A percentile compares a stretch with the other conserved stretches of the same genome.
phyloP scores from a whole-genome alignment of 2,888 invertebrate genomes.

The Pocota personata region DNA sequence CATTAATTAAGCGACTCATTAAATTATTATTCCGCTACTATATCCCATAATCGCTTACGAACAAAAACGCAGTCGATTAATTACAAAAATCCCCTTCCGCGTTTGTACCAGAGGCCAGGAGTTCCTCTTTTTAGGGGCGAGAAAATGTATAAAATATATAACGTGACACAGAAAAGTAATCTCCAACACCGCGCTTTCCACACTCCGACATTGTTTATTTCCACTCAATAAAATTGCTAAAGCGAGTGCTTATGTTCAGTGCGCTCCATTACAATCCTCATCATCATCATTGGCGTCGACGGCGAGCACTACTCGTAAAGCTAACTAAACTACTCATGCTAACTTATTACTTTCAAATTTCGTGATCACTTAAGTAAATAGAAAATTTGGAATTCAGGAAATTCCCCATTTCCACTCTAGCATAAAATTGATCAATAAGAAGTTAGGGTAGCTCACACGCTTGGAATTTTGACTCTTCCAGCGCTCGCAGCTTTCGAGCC shows the following conservation, averaged over 20 bases:
- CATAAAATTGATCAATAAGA: background rate
- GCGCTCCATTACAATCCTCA: background rate
- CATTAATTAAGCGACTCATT: constrained; percentile 18
- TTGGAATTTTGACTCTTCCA: background rate
- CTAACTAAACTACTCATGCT: constrained; percentile 3
- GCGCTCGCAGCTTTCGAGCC: background rate
- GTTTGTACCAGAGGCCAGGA: background rate
- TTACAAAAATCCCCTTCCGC: background rate
- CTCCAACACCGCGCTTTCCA: background rate
- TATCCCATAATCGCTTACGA: constrained; percentile 22
- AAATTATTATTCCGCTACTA: constrained; percentile 25
- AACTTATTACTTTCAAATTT: background rate
- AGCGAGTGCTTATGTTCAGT: background rate
- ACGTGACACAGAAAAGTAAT: background rate
- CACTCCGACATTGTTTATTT: background rate
- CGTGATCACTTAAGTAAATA: constrained; percentile 8
- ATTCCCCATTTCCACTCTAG: background rate
- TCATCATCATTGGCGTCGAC: background rate
- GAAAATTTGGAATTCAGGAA: background rate
- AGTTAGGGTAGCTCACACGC: background rate
- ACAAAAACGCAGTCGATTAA: constrained; percentile 19
- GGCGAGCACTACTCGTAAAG: background rate
- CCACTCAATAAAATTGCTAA: constrained; percentile 24
- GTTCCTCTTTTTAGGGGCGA: background rate
- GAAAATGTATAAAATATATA: background rate